phyloP scores from a whole-genome alignment of 1,140 invertebrate genomes.

The Drosophila watanabei region DNA sequence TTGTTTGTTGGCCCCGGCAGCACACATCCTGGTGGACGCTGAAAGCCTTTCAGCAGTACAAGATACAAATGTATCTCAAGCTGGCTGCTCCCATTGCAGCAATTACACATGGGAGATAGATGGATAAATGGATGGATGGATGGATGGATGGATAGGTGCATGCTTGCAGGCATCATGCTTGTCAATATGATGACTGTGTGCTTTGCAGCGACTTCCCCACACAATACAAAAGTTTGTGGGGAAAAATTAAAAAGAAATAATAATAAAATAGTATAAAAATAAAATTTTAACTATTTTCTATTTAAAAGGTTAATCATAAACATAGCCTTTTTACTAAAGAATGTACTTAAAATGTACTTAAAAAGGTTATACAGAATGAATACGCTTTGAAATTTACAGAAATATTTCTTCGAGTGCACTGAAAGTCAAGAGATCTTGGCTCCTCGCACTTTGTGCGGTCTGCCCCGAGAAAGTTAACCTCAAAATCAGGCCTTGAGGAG shows the following conservation, averaged over 20 bases:
- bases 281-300: no score
- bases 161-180: conserved; percentile 59
- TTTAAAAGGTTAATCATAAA: no score
- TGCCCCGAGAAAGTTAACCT: conserved; percentile 62
- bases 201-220: conserved; percentile 35
- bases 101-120: conserved; percentile 61
- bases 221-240: conserved; percentile 9
- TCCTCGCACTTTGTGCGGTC: conserved; percentile 67
- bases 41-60: conserved; percentile 41
- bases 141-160: conserved; percentile 25
- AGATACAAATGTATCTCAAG: conserved; percentile 46
- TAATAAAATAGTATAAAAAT: no score
- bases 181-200: conserved; percentile 71
- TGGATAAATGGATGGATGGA: conserved; percentile 28
- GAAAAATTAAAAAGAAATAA: no score
- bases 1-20: conserved; percentile 43
- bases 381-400: background rate
- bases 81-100: conserved; percentile 49
- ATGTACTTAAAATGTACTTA: no score
- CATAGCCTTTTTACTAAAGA: no score
- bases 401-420: conserved; percentile 1
- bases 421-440: conserved; percentile 47
- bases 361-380: no score
- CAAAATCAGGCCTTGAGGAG: conserved; percentile 10
- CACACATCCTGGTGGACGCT: conserved; percentile 67